Evolutionary conservation across 2,113 vertebrate genomes (phyloP).

Genomic region (Aptenodytes forsteri): DNA sequence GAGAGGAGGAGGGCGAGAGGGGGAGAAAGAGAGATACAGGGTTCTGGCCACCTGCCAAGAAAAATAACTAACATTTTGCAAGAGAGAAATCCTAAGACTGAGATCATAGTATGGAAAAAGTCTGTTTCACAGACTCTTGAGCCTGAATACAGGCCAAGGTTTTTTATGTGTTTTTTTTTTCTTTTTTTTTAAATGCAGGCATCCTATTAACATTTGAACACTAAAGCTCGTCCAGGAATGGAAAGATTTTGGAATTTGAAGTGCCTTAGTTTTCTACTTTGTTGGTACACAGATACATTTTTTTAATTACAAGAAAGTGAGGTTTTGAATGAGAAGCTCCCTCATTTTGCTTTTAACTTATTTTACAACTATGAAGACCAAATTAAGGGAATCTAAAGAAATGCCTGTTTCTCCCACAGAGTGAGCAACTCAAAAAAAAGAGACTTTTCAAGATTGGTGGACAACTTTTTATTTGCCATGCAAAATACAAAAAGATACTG

Average conservation of each 20-base stretch:
- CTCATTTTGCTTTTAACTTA: slow-evolving; percentile 27
- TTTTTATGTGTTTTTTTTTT: neutral
- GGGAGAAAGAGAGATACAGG: slow-evolving; percentile 41
- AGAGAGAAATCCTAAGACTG: slow-evolving; percentile 70
- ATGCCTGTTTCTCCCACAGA: slow-evolving; percentile 14
- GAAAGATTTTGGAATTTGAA: slow-evolving; percentile 69
- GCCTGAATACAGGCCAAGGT: slow-evolving; percentile 60
- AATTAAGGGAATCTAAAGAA: slow-evolving; percentile 41
- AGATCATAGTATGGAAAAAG: slow-evolving; percentile 79
- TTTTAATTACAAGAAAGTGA: slow-evolving; percentile 46
- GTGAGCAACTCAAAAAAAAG: neutral
- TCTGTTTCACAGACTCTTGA: slow-evolving; percentile 75
- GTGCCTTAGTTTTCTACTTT: slow-evolving; percentile 39
- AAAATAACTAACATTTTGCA: slow-evolving; percentile 75
- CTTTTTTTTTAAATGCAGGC: slow-evolving; percentile 9
- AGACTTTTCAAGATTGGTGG: slow-evolving; percentile 28
- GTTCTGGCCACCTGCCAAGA: slow-evolving; percentile 64
- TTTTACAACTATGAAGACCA: slow-evolving; percentile 41
- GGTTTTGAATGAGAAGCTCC: slow-evolving; percentile 23
- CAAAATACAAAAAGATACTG: slow-evolving; percentile 29
- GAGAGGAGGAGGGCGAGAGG: neutral
- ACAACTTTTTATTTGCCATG: slow-evolving; percentile 49
- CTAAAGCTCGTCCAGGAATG: slow-evolving; percentile 66
- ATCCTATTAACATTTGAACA: slow-evolving; percentile 70
- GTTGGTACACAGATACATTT: neutral